Evolutionary conservation across 2,113 vertebrate species (phyloP), one percentile per base, ranked within the genome.

Genomic region (Caretta caretta): DNA sequence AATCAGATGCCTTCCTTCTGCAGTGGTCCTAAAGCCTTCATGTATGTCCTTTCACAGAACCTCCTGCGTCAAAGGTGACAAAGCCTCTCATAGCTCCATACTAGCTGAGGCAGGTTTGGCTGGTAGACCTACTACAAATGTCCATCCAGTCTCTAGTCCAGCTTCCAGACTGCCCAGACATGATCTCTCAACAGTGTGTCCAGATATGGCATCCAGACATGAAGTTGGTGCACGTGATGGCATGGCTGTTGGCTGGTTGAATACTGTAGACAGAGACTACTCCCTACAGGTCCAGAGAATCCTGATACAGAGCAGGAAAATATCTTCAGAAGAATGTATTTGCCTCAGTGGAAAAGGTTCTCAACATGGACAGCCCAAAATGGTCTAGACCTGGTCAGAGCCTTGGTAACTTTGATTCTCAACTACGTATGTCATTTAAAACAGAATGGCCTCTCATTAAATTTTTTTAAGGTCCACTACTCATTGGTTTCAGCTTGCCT

Each of bases 261-360:
- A 95, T 88, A 97, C 97, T 95, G 95, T 92, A 95, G 96, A 97
- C 96, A 97, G 95, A 95, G 96, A 20, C 90, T 0, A 1, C 38
- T 48, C 49, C 42, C 81, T 13, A 9, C 16, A 2, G 10, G 54
- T 16, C 49, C 22, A 2, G 57, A 5, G 35, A 24, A 20, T 50
- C n/a, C 48, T 22, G 16, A 3, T 8, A 42, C 81, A n/a, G 54
- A 1, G 19, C 48, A 50, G 13, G 5, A 76, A 35, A 25, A 49
- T 1, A 80, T 87, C 86, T 22, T 0, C 62, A 80, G 25, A 31
- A 51, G 54, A 10, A 29, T 22, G 3, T 8, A 9, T 51, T 59
- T 46, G 56, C 76, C 62, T 82, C 38, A 16, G 1, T 25, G 72
- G 31, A 14, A 76, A 53, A 76, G 4, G 2, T 4, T 1, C 86